Base-by-base conservation (phyloP, 1,140 invertebrate genomes). In the Ridgeia piscesae region DNA sequence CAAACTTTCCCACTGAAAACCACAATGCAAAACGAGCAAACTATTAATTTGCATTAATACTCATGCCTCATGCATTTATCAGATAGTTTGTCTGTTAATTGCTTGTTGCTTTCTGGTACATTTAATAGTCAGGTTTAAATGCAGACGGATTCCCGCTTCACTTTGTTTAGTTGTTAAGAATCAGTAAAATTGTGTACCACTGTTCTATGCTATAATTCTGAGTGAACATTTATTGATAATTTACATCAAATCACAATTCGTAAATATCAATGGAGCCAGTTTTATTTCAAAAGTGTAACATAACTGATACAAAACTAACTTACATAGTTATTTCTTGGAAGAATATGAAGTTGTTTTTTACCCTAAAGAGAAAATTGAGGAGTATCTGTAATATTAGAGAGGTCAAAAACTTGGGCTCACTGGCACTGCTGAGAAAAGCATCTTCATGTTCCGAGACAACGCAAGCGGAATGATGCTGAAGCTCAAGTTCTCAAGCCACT, bases 1-100 rank as follows among this genome's bases (percentile, higher is more conserved):
- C 58, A 77, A 77, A 77, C 58, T 77, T 77, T 77, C 58, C 58
- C 58, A 77, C 58, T 77, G 58, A 77, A 77, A 77, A 77, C 58
- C 58, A 77, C 58, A 77, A 77, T 77, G 58, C 58, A 77, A n/a
- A 77, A 77, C 58, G 58, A 77, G 58, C 58, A 77, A 77, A 77
- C 42, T 42, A 42, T 77, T 77, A 77, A 17, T 17, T 77, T 77
- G 58, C 58, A 77, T 77, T 77, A 77, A 77, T 77, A 77, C 27
- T 77, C 58, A 77, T 77, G 58, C 58, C 2, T 17, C 58, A 77
- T 77, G 58, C 58, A 77, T 77, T 77, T 27, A 31, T 77, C 58
- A 77, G 58, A 9, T 21, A 21, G 0, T 21, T 77, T 77, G 11
- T 8, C 0, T 77, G 2, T 27, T 31, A 21, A 77, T 21, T 77